These are phyloP conservation scores for Lineus longissimus DNA, from an alignment of 1,140 invertebrate genomes.

Conservation along the genomic window DNA sequence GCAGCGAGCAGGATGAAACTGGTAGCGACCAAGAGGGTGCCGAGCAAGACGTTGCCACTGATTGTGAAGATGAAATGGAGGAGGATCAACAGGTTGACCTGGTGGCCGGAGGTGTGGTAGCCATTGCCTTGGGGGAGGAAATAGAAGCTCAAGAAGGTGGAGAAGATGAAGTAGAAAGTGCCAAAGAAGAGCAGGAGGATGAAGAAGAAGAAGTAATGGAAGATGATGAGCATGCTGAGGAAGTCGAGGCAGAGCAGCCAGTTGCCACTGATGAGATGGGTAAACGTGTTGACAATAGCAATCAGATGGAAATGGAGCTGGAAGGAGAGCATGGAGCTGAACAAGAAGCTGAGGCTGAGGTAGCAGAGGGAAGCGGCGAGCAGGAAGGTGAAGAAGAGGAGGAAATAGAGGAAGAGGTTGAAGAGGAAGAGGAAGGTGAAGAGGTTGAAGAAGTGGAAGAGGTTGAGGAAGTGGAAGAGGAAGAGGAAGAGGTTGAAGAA, in stretches of 20 bases:
- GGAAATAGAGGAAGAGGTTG: slow-evolving; percentile 24
- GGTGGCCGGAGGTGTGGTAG: too few species aligned
- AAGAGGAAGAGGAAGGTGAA: slow-evolving; percentile 6
- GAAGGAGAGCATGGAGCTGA: slow-evolving; percentile 17
- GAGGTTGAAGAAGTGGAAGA: slow-evolving; percentile 8
- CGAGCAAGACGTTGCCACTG: slow-evolving; percentile 8
- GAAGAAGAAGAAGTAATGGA: slow-evolving; percentile 12
- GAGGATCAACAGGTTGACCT: too few species aligned
- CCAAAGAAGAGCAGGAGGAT: slow-evolving; percentile 10
- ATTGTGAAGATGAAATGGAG: background rate
- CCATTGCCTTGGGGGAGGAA: too few species aligned
- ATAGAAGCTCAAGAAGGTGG: background rate
- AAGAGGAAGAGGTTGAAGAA: slow-evolving; percentile 46
- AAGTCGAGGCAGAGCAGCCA: background rate
- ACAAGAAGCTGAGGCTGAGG: slow-evolving; percentile 17
- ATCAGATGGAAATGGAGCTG: slow-evolving; percentile 18
- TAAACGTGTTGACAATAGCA: slow-evolving; percentile 8
- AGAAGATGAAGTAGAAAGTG: slow-evolving; percentile 13
- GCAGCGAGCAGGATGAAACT: background rate
- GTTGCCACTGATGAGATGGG: slow-evolving; percentile 3
- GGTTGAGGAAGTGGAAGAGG: slow-evolving; percentile 57
- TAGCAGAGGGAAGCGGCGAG: slow-evolving; percentile 3
- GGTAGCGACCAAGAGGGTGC: background rate
- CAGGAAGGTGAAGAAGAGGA: slow-evolving; percentile 19
- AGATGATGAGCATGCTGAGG: slow-evolving; percentile 49